These are phyloP conservation scores for Pelobates fuscus DNA, from an alignment of 2,113 vertebrate species.

Conservation along the genomic window DNA sequence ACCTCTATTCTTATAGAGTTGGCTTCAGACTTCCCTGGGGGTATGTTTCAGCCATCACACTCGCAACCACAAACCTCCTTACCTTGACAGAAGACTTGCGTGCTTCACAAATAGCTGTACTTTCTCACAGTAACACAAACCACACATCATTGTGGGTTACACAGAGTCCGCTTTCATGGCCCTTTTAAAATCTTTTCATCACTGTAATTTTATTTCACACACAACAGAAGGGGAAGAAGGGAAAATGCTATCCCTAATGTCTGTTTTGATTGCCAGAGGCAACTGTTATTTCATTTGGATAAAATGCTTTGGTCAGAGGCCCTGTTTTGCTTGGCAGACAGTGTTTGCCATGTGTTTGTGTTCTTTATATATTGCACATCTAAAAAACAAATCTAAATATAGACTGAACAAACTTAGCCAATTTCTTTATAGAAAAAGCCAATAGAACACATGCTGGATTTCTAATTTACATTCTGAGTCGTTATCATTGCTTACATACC, in stretches of 20 bases:
- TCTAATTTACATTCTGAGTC: neutral
- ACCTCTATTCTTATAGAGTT: no score
- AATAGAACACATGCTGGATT: neutral
- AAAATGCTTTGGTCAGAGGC: conserved; percentile 68
- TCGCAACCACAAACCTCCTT: neutral
- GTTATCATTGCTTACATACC: no score
- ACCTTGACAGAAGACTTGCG: neutral
- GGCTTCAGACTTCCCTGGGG: no score
- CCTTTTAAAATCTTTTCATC: conserved; percentile 1
- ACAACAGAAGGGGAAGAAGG: neutral
- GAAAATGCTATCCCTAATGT: conserved; percentile 34
- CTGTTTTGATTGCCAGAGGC: conserved; percentile 62
- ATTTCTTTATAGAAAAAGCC: conserved; percentile 1
- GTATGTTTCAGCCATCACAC: neutral
- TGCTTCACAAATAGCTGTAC: neutral
- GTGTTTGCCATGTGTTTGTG: conserved; percentile 66
- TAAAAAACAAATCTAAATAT: conserved; percentile 44
- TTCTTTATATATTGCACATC: conserved; percentile 54
- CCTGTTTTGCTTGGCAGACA: conserved; percentile 75
- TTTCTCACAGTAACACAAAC: neutral
- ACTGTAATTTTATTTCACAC: neutral
- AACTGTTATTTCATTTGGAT: conserved; percentile 67
- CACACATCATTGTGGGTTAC: conserved; percentile 18
- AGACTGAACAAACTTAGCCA: neutral
- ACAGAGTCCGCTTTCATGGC: conserved; percentile 16